Evolutionary conservation across 2,888 invertebrate genomes (phyloP).

Genomic region (Cotesia congregata): DNA sequence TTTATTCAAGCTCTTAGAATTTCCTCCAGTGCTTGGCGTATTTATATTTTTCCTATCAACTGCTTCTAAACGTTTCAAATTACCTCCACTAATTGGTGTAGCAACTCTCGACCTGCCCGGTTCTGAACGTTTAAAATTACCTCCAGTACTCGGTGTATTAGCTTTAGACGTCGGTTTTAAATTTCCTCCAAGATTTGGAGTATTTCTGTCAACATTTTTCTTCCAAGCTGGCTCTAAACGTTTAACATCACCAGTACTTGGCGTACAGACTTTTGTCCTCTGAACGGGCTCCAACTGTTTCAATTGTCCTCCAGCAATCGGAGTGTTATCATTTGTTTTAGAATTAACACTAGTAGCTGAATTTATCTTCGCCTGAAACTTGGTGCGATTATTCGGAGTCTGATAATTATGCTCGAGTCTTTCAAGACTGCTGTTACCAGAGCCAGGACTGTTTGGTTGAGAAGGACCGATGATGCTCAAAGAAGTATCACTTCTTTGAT

Average conservation of each 20-base stretch:
- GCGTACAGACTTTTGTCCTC: not conserved
- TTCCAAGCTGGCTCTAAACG: too few relatives aligned
- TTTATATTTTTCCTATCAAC: too few relatives aligned
- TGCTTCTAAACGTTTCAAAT: too few relatives aligned
- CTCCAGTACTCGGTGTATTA: not conserved
- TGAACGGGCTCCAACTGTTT: not conserved
- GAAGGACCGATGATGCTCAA: conserved; percentile 56
- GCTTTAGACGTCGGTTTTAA: not conserved
- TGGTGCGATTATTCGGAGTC: conserved; percentile 67
- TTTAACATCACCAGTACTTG: not conserved
- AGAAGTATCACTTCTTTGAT: conserved; percentile 56
- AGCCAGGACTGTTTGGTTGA: conserved; percentile 55
- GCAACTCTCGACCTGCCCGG: not conserved
- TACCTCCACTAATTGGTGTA: not conserved
- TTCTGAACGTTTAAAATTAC: not conserved
- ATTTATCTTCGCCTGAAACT: conserved; percentile 36
- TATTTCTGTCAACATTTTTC: too few relatives aligned
- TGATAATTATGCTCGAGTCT: conserved; percentile 64
- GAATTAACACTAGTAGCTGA: not conserved
- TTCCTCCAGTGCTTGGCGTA: not conserved
- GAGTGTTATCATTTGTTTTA: not conserved
- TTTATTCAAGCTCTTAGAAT: not conserved
- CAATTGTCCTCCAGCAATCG: not conserved
- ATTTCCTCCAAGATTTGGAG: not conserved
- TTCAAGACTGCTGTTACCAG: conserved; percentile 67